A percentile compares a stretch with the other conserved stretches of the same genome.
Evolutionary conservation across 2,113 vertebrate species (phyloP).

Genomic region (Etheostoma spectabile): DNA sequence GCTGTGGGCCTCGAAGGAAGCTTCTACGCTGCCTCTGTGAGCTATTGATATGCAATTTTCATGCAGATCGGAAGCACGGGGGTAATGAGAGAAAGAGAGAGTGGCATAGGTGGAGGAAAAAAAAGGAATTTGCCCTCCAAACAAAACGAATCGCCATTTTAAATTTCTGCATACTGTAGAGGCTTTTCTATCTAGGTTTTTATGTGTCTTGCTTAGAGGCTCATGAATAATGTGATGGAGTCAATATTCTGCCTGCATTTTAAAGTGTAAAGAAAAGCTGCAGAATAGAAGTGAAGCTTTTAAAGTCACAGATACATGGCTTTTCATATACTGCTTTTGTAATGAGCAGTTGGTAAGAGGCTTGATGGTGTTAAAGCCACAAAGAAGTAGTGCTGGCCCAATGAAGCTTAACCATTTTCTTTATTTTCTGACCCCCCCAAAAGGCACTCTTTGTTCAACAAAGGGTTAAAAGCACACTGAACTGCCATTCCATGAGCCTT

Average conservation of each 20-base stretch:
- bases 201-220: constrained; percentile 51
- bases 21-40: constrained; percentile 46
- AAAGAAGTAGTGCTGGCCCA: background rate
- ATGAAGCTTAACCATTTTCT: too few relatives aligned
- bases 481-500: too few relatives aligned
- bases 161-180: constrained; percentile 56
- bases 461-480: too few relatives aligned
- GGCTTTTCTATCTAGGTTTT: constrained; percentile 55
- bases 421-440: too few relatives aligned
- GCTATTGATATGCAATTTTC: constrained; percentile 69
- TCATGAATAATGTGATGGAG: constrained; percentile 76
- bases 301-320: constrained; percentile 10
- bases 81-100: constrained; percentile 55
- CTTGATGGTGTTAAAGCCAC: background rate
- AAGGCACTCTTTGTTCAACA: too few relatives aligned
- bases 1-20: constrained; percentile 43
- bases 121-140: constrained; percentile 65
- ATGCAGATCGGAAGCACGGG: constrained; percentile 65
- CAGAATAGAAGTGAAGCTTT: constrained; percentile 16
- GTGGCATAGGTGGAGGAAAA: constrained; percentile 16
- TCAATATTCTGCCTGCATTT: constrained; percentile 47
- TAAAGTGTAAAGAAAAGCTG: constrained; percentile 35
- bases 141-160: constrained; percentile 70
- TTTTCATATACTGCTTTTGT: background rate
- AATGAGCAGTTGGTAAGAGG: background rate